Conservation (phyloP, 2,797 vertebrate species). For the Erithacus rubecula region DNA sequence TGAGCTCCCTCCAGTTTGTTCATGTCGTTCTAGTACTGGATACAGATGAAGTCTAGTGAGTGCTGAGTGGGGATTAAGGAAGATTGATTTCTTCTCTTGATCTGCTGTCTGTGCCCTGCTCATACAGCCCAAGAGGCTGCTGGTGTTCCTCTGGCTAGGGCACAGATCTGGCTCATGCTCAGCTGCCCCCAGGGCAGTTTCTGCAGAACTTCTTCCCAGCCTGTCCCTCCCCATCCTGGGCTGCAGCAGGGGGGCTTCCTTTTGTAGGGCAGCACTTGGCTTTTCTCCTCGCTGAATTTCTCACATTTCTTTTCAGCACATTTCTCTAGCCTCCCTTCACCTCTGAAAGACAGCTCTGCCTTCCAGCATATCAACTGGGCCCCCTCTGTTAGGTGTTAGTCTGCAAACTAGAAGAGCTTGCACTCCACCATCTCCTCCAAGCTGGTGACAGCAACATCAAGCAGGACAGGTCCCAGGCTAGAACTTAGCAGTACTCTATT, state of each 20-base stretch:
- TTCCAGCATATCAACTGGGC: not conserved
- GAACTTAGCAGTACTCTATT: not conserved
- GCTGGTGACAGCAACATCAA: not conserved
- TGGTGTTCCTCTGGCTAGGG: not conserved
- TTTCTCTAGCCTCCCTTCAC: not conserved
- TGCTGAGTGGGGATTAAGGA: not conserved
- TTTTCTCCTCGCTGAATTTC: not conserved
- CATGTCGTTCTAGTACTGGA: not conserved
- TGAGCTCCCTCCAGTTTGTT: not conserved
- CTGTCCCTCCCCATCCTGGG: not conserved
- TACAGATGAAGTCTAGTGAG: not conserved
- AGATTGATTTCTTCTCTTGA: not conserved
- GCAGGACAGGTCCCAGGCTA: not conserved
- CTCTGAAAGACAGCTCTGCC: not conserved
- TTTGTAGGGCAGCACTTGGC: not conserved
- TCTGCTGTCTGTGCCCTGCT: not conserved
- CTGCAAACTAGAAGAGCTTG: accelerated
- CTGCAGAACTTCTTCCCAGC: not conserved
- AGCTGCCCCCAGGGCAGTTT: not conserved
- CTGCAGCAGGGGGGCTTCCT: not conserved
- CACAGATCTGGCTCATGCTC: not conserved
- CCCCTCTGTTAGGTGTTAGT: not conserved
- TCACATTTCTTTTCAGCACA: not conserved
- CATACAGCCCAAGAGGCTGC: not conserved
- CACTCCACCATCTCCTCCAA: not conserved